A percentile compares a stretch with the other conserved stretches of the same genome.
Conservation (phyloP, 2,113 vertebrate species). For the Dryoscopus gambensis region DNA sequence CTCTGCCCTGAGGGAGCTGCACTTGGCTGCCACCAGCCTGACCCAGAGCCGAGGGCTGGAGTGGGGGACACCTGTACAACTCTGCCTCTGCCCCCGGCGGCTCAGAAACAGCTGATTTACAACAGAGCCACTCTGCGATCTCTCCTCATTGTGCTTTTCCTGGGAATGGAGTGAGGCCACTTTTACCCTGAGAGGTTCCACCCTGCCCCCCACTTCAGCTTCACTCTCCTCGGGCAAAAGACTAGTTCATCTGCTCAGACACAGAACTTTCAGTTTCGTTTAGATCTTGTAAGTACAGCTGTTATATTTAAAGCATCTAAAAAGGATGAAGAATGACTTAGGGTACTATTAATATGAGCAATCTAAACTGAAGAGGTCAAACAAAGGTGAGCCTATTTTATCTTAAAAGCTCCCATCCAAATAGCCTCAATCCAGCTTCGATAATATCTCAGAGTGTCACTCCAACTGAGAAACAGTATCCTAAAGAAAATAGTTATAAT, state of each 20-base stretch:
- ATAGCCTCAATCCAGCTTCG: not conserved
- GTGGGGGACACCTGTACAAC: fast-evolving
- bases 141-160: not conserved
- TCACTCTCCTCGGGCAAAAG: not conserved
- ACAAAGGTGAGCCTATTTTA: constrained; percentile 5
- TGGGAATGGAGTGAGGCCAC: not conserved
- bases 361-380: constrained; percentile 2
- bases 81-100: not conserved
- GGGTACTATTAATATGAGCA: not conserved
- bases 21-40: not conserved
- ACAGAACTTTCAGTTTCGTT: not conserved
- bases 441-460: not conserved
- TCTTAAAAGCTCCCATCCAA: not conserved
- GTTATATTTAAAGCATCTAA: not conserved
- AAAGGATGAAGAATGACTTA: not conserved
- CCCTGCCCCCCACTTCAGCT: not conserved
- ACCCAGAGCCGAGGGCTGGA: not conserved
- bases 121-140: not conserved
- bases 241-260: not conserved
- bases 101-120: not conserved
- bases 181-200: not conserved
- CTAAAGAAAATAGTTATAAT: not conserved
- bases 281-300: not conserved
- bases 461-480: not conserved
- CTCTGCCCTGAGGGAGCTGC: not conserved